Conservation (phyloP, 2,888 invertebrate genomes). For the Tenthredo distinguenda region DNA sequence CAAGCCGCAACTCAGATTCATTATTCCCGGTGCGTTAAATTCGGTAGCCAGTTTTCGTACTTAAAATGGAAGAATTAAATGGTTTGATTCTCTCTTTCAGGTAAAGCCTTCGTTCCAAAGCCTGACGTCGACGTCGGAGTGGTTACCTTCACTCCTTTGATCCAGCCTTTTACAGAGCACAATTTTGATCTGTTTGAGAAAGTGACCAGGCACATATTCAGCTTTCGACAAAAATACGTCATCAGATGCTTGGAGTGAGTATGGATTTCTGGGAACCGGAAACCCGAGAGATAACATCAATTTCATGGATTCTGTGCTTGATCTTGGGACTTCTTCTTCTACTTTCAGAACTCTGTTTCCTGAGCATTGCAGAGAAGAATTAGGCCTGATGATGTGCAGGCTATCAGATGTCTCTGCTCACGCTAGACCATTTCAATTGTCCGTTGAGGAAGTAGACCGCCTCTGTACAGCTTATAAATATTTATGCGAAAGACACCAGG, state of each 20-base stretch:
- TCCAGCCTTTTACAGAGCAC: conserved; percentile 86
- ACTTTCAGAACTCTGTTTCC: conserved; percentile 87
- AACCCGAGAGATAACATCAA: not conserved
- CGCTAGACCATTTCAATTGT: conserved; percentile 86
- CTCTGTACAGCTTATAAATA: conserved; percentile 89
- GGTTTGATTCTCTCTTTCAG: conserved; percentile 69
- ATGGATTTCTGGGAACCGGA: conserved; percentile 6
- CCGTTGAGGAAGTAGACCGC: conserved; percentile 88
- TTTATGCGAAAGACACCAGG: conserved; percentile 85
- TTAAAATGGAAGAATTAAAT: not conserved
- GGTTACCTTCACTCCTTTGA: conserved; percentile 91
- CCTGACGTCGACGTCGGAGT: conserved; percentile 99
- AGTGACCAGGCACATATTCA: conserved; percentile 91
- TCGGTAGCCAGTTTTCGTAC: not conserved
- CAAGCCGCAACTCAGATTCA: conserved; percentile 89
- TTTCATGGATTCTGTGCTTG: not conserved
- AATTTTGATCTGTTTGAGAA: conserved; percentile 95
- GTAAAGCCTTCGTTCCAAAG: conserved; percentile 92
- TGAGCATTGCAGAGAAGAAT: conserved; percentile 82
- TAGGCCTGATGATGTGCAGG: conserved; percentile 84
- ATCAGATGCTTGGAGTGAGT: conserved; percentile 83
- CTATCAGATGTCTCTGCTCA: conserved; percentile 86
- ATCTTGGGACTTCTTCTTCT: not conserved
- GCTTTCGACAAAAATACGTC: conserved; percentile 92
- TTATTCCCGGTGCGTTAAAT: conserved; percentile 86